Evolutionary conservation across 2,797 vertebrate genomes (phyloP).

Genomic region (Manis pentadactyla): DNA sequence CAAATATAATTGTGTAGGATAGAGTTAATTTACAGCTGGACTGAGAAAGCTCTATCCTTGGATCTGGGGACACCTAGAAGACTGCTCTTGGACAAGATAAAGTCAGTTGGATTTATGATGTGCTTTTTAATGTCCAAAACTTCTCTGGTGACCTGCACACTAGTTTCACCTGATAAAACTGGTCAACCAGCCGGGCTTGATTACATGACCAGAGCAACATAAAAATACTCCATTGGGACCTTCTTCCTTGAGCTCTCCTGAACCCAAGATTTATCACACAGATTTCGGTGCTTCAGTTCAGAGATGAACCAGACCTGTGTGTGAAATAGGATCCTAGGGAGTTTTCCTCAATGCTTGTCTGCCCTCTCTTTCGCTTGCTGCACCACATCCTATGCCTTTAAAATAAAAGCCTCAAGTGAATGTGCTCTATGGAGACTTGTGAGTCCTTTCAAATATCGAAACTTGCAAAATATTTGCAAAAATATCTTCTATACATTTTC

Average conservation of each 20-base stretch:
- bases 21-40: neutral
- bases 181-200: neutral
- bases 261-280: slow-evolving; percentile 3
- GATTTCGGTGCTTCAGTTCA: neutral
- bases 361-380: neutral
- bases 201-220: neutral
- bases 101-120: neutral
- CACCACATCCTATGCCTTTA: neutral
- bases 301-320: neutral
- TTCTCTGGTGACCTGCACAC: neutral
- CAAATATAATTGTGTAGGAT: neutral
- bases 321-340: neutral
- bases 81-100: neutral
- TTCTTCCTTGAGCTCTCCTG: neutral
- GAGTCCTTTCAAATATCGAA: slow-evolving; percentile 32
- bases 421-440: neutral
- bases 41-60: neutral
- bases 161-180: neutral
- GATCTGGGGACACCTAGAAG: neutral
- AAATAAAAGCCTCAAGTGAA: slow-evolving; percentile 19
- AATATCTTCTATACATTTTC: slow-evolving; percentile 33
- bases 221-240: neutral
- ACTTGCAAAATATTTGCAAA: slow-evolving; percentile 4
- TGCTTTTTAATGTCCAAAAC: neutral
- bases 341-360: neutral